Evolutionary conservation across 2,888 invertebrate species (phyloP), one percentile per base, ranked within the genome.

Genomic region (Eupithecia insigniata): DNA sequence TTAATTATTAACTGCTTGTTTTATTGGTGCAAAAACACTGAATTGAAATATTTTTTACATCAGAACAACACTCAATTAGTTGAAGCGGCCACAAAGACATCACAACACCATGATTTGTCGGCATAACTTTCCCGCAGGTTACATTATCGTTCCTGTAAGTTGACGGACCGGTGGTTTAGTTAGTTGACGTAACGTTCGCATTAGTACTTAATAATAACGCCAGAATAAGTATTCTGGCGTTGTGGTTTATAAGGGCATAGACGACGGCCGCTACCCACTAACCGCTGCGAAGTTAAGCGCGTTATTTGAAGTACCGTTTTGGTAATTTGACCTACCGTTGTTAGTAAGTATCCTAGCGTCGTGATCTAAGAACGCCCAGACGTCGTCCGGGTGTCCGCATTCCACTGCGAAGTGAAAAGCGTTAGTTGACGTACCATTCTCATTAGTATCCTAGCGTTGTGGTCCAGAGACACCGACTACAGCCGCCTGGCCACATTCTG

Each of bases 401-500:
- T 43, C n/a, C 43, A n/a, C 43, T 43, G 43, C 18, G 14, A 55
- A 26, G 55, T 55, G 10, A 26, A 55, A 55, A 22, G 55, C 55
- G 55, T 43, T 16, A 43, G 43, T 43, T 43, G 16, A 18, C 55
- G 55, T 55, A 55, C 22, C 26, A 14, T 55, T 55, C 18, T 55
- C 22, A 22, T 51, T 51, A 26, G 55, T 55, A 26, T 55, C 12
- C 55, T 55, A 55, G 2, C 55, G 26, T 55, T 55, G 26, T 22
- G 55, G 0, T 26, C 12, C 14, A 55, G n/a, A 6, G 26, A 22
- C 95, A 83, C 95, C 95, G 0, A 98, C 97, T 61, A 98, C 97
- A 12, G 95, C 95, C n/a, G 96, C 93, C 86, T 98, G 97, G 0
- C 98, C 98, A 89, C 97, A 97, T 90, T 98, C 98, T 0, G 98